These are phyloP conservation scores for Osmoderma eremita DNA, from an alignment of 2,888 invertebrate species.

Conservation along the genomic window DNA sequence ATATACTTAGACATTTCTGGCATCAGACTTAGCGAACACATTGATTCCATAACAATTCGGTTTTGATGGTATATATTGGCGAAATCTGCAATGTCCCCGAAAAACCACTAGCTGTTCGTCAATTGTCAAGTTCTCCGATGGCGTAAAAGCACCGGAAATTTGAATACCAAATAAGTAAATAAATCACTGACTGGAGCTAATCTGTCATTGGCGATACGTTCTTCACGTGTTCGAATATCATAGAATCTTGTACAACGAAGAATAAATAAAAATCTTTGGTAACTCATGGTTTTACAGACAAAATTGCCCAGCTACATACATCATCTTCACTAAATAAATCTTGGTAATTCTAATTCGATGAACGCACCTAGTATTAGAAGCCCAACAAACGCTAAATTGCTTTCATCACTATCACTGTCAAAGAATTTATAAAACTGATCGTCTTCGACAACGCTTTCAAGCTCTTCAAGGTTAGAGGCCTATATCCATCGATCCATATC, in stretches of 20 bases:
- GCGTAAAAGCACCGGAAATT: neutral
- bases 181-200: conserved; percentile 9
- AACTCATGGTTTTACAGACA: conserved; percentile 6
- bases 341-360: conserved; percentile 14
- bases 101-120: neutral
- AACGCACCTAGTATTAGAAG: conserved; percentile 6
- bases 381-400: conserved; percentile 10
- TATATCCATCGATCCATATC: too few species aligned
- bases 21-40: neutral
- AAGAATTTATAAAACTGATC: too few species aligned
- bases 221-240: neutral
- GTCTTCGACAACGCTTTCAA: too few species aligned
- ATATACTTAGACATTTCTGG: neutral
- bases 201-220: conserved; percentile 1
- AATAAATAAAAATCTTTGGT: conserved; percentile 17
- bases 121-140: neutral
- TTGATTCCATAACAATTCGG: conserved; percentile 2
- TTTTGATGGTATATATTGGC: conserved; percentile 2
- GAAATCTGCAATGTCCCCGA: neutral
- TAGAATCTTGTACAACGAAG: conserved; percentile 9
- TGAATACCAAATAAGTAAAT: neutral
- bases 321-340: conserved; percentile 16
- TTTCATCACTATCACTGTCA: too few species aligned
- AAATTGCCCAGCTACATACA: too few species aligned
- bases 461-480: too few species aligned